These are phyloP conservation scores for Halictus quadricinctus DNA, from an alignment of 2,888 invertebrate genomes.

Conservation along the genomic window DNA sequence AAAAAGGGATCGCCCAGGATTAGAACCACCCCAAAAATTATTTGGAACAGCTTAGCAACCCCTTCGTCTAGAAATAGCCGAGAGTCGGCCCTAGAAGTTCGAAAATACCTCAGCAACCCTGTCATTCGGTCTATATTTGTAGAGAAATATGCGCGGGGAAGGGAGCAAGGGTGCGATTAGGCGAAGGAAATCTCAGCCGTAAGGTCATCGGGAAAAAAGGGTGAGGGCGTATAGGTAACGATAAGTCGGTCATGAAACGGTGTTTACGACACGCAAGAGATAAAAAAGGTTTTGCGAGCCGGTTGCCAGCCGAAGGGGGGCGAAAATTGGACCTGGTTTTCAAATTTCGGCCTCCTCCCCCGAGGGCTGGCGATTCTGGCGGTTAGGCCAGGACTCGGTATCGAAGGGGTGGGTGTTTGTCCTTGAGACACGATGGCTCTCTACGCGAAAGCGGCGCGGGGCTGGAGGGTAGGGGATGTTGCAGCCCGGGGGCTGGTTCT, in stretches of 20 bases:
- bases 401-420: conserved; percentile 56
- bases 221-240: not conserved
- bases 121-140: conserved; percentile 12
- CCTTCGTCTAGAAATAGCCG: not conserved
- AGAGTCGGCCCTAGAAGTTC: not conserved
- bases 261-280: conserved; percentile 15
- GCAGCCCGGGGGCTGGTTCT: conserved; percentile 70
- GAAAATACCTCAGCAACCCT: conserved; percentile 6
- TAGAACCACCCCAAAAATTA: not conserved
- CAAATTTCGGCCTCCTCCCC: not conserved
- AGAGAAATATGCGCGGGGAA: not conserved
- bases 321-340: conserved; percentile 8
- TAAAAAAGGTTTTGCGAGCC: not conserved
- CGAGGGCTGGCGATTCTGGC: not conserved
- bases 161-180: not conserved
- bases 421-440: conserved; percentile 69
- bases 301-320: not conserved
- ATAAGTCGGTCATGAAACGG: conserved; percentile 19
- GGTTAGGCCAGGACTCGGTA: not conserved
- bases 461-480: conserved; percentile 69
- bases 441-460: conserved; percentile 48
- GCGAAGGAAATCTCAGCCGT: conserved; percentile 8
- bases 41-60: not conserved
- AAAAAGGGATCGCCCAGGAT: not conserved
- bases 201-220: conserved; percentile 35